Percentiles rank a stretch among this genome's conserved stretches.
phyloP scores from a whole-genome alignment of 2,113 vertebrate genomes.

The Pedetes capensis region DNA sequence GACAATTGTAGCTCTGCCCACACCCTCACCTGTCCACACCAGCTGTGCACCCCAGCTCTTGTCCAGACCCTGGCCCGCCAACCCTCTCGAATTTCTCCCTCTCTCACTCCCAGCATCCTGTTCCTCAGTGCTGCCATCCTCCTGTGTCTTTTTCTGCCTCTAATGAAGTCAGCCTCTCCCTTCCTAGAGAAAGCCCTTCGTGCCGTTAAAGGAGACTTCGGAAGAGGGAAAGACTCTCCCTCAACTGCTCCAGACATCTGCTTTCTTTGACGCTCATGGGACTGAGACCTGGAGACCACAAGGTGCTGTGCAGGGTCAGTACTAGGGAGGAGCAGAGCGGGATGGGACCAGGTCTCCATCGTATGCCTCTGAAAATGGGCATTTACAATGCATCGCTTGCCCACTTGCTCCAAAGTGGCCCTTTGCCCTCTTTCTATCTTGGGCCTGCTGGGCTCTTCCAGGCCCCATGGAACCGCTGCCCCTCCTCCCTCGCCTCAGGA shows the following conservation, averaged over 20 bases:
- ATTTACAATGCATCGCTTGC: neutral
- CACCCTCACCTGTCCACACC: too few relatives aligned
- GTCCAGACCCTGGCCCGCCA: neutral
- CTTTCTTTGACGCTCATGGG: neutral
- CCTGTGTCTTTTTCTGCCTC: neutral
- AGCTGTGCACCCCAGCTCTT: neutral
- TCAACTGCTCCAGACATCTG: neutral
- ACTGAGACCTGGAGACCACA: neutral
- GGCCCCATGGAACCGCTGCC: neutral
- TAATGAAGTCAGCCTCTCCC: neutral
- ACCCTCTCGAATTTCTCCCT: neutral
- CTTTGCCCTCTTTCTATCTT: neutral
- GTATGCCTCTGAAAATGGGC: neutral
- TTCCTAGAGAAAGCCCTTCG: neutral
- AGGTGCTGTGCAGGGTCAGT: neutral
- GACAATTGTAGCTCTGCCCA: too few relatives aligned
- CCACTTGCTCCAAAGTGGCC: fast-evolving
- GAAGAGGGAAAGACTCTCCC: neutral
- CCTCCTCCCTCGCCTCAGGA: neutral
- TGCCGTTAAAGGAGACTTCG: neutral
- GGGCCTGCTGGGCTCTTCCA: neutral
- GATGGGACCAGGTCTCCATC: neutral
- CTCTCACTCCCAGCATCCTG: neutral
- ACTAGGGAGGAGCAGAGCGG: neutral
- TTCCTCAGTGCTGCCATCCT: neutral